Percentiles rank a stretch among this genome's conserved stretches.
Evolutionary conservation across 1,140 invertebrate genomes (phyloP).

Genomic region (Drosophila mojavensis): DNA sequence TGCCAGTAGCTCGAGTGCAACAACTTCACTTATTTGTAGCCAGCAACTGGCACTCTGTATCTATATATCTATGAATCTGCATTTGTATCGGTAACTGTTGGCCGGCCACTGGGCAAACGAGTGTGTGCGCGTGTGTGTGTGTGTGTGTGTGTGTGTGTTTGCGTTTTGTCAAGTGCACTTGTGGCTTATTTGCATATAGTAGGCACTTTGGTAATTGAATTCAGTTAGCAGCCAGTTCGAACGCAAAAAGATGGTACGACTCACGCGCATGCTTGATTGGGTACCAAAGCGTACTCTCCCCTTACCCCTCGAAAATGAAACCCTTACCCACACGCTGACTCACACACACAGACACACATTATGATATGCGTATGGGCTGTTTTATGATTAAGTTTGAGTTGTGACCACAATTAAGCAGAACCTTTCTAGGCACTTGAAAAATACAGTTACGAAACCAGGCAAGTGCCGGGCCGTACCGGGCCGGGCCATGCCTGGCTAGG

Average conservation of each 20-base stretch:
- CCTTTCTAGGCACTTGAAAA: constrained; percentile 77
- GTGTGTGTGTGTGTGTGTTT: constrained; percentile 35
- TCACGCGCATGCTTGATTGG: constrained; percentile 80
- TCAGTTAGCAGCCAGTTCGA: constrained; percentile 71
- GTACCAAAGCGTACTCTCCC: constrained; percentile 12
- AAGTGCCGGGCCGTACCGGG: constrained; percentile 40
- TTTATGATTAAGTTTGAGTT: constrained; percentile 75
- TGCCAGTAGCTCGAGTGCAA: constrained; percentile 81
- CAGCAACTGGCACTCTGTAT: constrained; percentile 48
- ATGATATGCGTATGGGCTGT: constrained; percentile 27
- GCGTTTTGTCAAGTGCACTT: constrained; percentile 81
- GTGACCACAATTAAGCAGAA: constrained; percentile 79
- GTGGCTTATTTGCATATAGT: constrained; percentile 82
- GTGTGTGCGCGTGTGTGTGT: constrained; percentile 9
- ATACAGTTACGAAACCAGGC: constrained; percentile 74
- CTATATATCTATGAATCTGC: constrained; percentile 35
- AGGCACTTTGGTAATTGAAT: constrained; percentile 83
- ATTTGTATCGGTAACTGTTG: constrained; percentile 46
- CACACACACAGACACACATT: neutral
- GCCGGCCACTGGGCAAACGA: constrained; percentile 10
- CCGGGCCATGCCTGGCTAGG: constrained; percentile 12
- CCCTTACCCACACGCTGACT: neutral
- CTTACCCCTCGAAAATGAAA: neutral
- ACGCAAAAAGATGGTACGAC: constrained; percentile 70
- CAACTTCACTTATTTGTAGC: constrained; percentile 79